A percentile compares a stretch with the other conserved stretches of the same genome.
Evolutionary conservation across 2,888 invertebrate species (phyloP).

Genomic region (Palloptera scutellata): DNA sequence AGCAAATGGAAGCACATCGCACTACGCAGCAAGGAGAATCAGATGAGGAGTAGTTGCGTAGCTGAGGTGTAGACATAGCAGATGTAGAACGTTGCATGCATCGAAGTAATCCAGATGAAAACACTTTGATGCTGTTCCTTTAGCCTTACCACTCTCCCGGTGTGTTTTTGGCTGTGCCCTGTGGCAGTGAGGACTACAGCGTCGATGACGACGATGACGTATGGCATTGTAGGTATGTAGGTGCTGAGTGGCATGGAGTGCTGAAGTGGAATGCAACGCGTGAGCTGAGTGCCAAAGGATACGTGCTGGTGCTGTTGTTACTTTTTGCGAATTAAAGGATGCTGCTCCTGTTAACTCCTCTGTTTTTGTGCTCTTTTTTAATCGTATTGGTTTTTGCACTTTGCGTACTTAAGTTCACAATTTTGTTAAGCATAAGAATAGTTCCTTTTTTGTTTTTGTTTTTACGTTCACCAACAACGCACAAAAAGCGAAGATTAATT

Average conservation of each 20-base stretch:
- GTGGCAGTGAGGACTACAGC: no score
- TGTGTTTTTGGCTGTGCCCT: no score
- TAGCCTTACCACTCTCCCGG: background rate
- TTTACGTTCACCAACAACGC: background rate
- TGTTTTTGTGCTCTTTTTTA: slow-evolving; percentile 18
- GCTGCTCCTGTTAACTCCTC: slow-evolving; percentile 28
- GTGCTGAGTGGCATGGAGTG: slow-evolving; percentile 14
- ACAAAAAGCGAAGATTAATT: slow-evolving; percentile 21
- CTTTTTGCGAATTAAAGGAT: slow-evolving; percentile 46
- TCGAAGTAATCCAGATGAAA: slow-evolving; percentile 1
- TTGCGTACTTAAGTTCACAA: slow-evolving; percentile 33
- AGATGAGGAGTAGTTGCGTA: slow-evolving; percentile 12
- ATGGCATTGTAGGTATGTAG: slow-evolving; percentile 6
- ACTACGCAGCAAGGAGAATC: slow-evolving; percentile 1
- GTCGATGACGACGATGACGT: background rate
- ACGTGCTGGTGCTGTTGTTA: slow-evolving; percentile 22
- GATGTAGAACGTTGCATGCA: slow-evolving; percentile 9
- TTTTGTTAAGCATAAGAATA: slow-evolving; percentile 25
- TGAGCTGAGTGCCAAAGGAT: slow-evolving; percentile 35
- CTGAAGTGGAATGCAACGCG: slow-evolving; percentile 22
- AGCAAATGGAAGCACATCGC: slow-evolving; percentile 13
- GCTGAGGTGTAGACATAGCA: background rate
- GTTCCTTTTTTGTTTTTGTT: slow-evolving; percentile 3
- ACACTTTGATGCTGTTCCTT: background rate
- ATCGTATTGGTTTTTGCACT: slow-evolving; percentile 32